phyloP scores from a whole-genome alignment of 1,140 invertebrate genomes.

The Phocides pigmalion region DNA sequence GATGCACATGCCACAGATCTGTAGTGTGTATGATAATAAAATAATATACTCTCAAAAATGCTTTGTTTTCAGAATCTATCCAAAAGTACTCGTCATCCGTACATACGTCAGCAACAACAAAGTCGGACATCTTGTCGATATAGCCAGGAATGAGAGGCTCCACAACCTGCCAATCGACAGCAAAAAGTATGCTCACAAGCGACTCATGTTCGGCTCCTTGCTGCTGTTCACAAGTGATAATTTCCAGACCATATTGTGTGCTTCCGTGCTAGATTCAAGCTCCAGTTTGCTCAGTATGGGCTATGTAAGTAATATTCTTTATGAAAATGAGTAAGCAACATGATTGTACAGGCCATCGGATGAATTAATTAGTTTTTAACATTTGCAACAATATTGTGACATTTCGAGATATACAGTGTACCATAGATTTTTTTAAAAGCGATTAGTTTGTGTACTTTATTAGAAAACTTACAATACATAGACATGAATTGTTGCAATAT shows the following conservation, averaged over 20 bases:
- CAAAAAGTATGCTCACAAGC: constrained; percentile 63
- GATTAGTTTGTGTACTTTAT: too few relatives aligned
- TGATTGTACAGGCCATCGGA: too few relatives aligned
- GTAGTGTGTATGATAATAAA: too few relatives aligned
- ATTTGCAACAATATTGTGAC: too few relatives aligned
- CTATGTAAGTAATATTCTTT: constrained; percentile 56
- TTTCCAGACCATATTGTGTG: constrained; percentile 88
- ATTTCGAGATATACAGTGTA: too few relatives aligned
- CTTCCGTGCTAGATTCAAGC: constrained; percentile 85
- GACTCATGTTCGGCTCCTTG: constrained; percentile 89
- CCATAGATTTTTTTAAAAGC: too few relatives aligned
- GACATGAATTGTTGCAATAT: too few relatives aligned
- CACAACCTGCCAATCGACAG: constrained; percentile 44
- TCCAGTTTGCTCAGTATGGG: constrained; percentile 73
- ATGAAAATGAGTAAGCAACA: too few relatives aligned
- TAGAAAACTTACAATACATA: too few relatives aligned
- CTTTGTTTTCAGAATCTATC: constrained; percentile 56
- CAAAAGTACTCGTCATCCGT: constrained; percentile 62
- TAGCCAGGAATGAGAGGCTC: constrained; percentile 56
- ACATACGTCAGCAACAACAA: constrained; percentile 64
- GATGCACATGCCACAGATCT: too few relatives aligned
- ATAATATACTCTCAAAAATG: not conserved
- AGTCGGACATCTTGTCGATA: constrained; percentile 66
- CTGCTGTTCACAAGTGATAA: constrained; percentile 88
- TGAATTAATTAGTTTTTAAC: too few relatives aligned